Conservation (phyloP, 2,797 vertebrate species). For the Enteromius trimaculatus region DNA sequence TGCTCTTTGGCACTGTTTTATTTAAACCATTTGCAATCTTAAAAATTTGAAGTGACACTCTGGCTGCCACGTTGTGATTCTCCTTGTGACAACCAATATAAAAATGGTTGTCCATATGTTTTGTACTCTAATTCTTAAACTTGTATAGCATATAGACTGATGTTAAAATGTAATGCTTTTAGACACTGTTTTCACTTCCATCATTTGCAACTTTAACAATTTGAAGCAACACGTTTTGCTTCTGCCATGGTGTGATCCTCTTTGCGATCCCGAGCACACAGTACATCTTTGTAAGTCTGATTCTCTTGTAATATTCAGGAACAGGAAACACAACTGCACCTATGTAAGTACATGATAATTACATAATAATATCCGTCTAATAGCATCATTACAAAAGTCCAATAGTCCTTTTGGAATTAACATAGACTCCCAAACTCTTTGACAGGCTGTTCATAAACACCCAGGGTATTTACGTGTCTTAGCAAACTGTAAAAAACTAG, state of each 20-base stretch:
- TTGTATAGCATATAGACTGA: not conserved
- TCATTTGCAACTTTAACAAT: not conserved
- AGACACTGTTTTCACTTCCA: not conserved
- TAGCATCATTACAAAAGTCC: too few species aligned
- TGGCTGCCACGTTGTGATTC: not conserved
- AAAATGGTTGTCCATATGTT: not conserved
- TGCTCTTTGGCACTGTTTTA: too few species aligned
- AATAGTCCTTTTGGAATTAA: not conserved
- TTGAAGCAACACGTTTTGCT: not conserved
- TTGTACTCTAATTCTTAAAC: not conserved
- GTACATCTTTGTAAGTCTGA: not conserved
- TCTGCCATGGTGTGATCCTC: not conserved
- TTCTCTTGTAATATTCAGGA: not conserved
- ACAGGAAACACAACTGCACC: not conserved
- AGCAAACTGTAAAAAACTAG: not conserved
- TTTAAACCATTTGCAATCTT: not conserved
- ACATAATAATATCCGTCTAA: slow-evolving; percentile 1
- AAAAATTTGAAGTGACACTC: not conserved
- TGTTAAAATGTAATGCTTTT: not conserved
- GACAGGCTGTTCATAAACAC: not conserved
- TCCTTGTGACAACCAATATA: not conserved
- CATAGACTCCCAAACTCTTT: not conserved
- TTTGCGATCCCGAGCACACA: not conserved
- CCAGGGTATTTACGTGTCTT: not conserved
- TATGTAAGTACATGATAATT: not conserved